Conservation (phyloP, 2,888 invertebrate species). For the Zele albiditarsus region DNA sequence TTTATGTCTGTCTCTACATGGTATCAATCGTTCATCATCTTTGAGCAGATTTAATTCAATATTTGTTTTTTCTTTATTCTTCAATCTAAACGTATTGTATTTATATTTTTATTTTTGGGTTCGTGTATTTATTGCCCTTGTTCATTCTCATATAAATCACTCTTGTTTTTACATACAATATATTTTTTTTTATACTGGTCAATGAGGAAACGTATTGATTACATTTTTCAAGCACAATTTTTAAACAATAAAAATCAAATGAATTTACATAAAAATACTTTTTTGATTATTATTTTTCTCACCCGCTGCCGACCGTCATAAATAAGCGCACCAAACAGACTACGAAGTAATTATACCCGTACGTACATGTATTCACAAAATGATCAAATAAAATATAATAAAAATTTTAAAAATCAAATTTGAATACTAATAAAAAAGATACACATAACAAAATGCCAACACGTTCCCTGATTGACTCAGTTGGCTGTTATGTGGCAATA, state of each 20-base stretch:
- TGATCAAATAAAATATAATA: background rate
- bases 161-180: background rate
- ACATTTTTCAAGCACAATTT: background rate
- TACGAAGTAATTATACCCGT: background rate
- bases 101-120: conserved; percentile 1
- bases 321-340: background rate
- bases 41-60: conserved; percentile 52
- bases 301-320: background rate
- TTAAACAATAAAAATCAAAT: background rate
- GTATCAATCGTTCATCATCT: conserved; percentile 58
- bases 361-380: background rate
- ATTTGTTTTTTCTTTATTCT: conserved; percentile 33
- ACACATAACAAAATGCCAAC: conserved; percentile 30
- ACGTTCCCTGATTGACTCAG: conserved; percentile 7
- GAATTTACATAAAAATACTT: background rate
- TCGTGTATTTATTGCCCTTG: background rate
- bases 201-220: background rate
- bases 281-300: conserved; percentile 9
- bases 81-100: background rate
- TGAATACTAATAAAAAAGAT: conserved; percentile 18
- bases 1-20: conserved; percentile 53
- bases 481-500: conserved; percentile 31
- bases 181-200: background rate
- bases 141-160: conserved; percentile 1
- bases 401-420: background rate